Base-by-base conservation (phyloP, 2,113 vertebrate genomes). In the Otus sunia region DNA sequence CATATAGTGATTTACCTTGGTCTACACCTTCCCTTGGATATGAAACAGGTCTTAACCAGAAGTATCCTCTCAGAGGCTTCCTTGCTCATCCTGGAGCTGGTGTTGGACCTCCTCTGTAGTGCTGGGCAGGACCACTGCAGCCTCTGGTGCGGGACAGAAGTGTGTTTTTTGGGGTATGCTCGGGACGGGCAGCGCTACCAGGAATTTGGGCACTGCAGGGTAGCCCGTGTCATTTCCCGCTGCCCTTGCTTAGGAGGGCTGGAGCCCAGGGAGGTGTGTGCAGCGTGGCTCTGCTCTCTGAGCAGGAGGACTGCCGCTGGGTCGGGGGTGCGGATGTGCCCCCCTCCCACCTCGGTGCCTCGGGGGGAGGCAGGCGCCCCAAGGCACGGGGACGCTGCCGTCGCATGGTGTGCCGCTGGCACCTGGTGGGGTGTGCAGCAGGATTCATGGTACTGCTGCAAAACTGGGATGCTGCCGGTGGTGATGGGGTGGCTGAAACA, bases 361-460 rank as follows among this genome's bases (percentile, higher is more conserved):
- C 0, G 3, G 3, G 3, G 9, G 18, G 34, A 41, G 29, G 2
- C 34, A 1, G 10, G 52, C 9, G 43, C 45, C 47, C 30, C 15
- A 3, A 1, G 4, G 50, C 1, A 0, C 2, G 17, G 53, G 58
- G 49, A 36, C 2, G 4, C n/a, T 41, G 37, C 86, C n/a, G 0
- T 67, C 3, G 4, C 3, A 1, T 6, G 37, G 26, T 1, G 4
- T 25, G 36, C 63, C 37, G 68, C 67, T 74, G 72, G 45, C 3
- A 2, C 36, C 68, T n/a, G 32, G 5, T 45, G 62, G 60, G 21
- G 12, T 0, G 2, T 63, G 37, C 0, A 0, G 5, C 36, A 5
- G 9, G 19, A 32, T 80, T 32, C 3, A 1, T 43, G 23, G 25
- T 39, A 12, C 32, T 72, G 47, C 68, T 77, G n/a, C 1, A 5